phyloP scores from a whole-genome alignment of 1,140 invertebrate species.

The Aphis craccivora region DNA sequence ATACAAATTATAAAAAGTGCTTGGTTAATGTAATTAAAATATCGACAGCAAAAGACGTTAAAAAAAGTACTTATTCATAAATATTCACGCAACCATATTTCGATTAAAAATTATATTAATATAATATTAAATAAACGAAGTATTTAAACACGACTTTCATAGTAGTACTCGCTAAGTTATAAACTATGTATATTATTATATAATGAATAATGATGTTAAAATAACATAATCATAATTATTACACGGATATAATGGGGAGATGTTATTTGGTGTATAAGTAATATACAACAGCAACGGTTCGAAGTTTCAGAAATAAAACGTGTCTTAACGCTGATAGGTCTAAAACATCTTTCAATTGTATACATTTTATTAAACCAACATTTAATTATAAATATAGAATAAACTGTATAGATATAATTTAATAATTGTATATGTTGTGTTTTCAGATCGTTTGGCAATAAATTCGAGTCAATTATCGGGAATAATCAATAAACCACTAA shows the following conservation, averaged over 20 bases:
- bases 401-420: neutral
- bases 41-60: neutral
- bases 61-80: neutral
- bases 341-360: neutral
- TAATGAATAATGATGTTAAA: neutral
- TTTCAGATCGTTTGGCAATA: neutral
- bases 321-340: neutral
- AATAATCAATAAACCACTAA: neutral
- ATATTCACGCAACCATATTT: neutral
- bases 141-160: neutral
- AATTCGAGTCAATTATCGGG: neutral
- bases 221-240: neutral
- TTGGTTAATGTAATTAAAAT: neutral
- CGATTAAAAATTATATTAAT: neutral
- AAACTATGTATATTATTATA: too few species aligned
- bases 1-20: neutral
- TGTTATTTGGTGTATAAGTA: neutral
- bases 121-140: neutral
- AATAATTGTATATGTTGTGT: neutral
- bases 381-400: neutral
- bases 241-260: neutral
- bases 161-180: neutral
- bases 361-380: neutral
- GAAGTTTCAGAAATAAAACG: neutral
- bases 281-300: neutral